Percentiles rank a stretch among this genome's conserved stretches.
phyloP scores from a whole-genome alignment of 2,888 invertebrate genomes.

The Acrobasis consociella region DNA sequence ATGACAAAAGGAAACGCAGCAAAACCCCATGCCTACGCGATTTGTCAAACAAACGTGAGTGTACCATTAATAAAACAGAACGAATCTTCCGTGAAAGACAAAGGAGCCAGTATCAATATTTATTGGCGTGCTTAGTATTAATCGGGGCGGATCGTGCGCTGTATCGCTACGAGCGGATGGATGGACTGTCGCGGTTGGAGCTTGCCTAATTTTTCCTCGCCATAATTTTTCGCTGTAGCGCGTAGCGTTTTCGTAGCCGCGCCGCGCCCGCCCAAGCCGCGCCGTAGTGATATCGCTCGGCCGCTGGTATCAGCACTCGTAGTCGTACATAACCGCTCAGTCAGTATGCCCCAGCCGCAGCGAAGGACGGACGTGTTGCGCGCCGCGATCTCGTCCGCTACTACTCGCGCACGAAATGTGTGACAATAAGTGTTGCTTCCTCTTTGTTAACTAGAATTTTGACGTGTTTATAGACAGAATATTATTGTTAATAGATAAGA shows the following conservation, averaged over 20 bases:
- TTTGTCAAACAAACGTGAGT: conserved; percentile 73
- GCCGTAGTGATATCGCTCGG: conserved; percentile 49
- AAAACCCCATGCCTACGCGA: conserved; percentile 42
- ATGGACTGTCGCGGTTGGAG: conserved; percentile 73
- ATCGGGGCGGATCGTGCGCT: conserved; percentile 72
- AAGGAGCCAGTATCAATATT: conserved; percentile 79
- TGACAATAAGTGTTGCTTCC: conserved; percentile 83
- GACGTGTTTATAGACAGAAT: conserved; percentile 52
- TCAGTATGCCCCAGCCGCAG: conserved; percentile 68
- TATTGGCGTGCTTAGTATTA: conserved; percentile 81
- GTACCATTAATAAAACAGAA: conserved; percentile 75
- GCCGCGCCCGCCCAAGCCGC: conserved; percentile 51
- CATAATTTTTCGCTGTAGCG: conserved; percentile 55
- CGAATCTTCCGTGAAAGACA: conserved; percentile 76
- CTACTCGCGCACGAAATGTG: conserved; percentile 74
- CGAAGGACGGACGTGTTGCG: conserved; percentile 60
- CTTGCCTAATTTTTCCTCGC: conserved; percentile 69
- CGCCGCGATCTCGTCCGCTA: conserved; percentile 50
- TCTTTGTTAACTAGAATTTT: conserved; percentile 68
- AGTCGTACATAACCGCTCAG: conserved; percentile 33
- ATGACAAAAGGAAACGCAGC: conserved; percentile 23
- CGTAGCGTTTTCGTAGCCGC: conserved; percentile 49
- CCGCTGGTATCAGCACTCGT: conserved; percentile 48
- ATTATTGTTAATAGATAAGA: conserved; percentile 34
- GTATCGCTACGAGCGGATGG: conserved; percentile 68